Percentiles rank a stretch among this genome's conserved stretches.
Evolutionary conservation across 1,140 invertebrate genomes (phyloP).

Genomic region (Drosophila guanche): DNA sequence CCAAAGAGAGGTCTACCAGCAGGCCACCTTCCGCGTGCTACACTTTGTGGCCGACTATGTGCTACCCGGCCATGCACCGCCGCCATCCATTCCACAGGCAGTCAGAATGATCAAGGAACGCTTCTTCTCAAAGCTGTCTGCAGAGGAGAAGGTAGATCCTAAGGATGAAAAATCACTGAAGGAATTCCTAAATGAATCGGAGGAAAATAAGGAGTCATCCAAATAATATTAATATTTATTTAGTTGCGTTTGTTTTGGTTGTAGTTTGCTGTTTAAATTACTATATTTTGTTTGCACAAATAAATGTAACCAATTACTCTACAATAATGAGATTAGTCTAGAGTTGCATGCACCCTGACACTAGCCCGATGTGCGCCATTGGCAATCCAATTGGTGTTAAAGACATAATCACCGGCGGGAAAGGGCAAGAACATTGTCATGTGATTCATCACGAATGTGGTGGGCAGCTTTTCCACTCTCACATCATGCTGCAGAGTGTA

Average conservation of each 20-base stretch:
- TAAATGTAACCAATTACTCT: too few species aligned
- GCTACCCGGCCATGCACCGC: conserved; percentile 54
- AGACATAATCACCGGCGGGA: conserved; percentile 24
- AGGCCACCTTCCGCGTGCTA: conserved; percentile 61
- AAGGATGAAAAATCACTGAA: too few species aligned
- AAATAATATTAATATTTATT: too few species aligned
- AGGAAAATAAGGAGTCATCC: too few species aligned
- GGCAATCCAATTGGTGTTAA: conserved; percentile 16
- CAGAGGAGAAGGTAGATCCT: too few species aligned
- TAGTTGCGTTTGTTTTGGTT: too few species aligned
- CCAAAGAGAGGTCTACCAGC: conserved; percentile 52
- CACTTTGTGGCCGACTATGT: conserved; percentile 70
- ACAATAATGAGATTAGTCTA: neutral
- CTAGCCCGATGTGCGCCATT: neutral
- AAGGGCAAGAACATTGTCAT: neutral
- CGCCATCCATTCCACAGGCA: conserved; percentile 27
- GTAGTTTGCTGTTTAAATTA: too few species aligned
- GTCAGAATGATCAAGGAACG: conserved; percentile 35
- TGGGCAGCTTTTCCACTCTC: conserved; percentile 22
- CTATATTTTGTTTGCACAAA: too few species aligned
- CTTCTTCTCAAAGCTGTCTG: conserved; percentile 10
- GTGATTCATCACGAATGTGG: conserved; percentile 1
- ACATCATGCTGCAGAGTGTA: conserved; percentile 12
- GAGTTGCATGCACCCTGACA: conserved; percentile 8
- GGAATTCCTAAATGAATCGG: too few species aligned